Evolutionary conservation across 2,113 vertebrate genomes (phyloP).

Genomic region (Pachypanchax playfairii): DNA sequence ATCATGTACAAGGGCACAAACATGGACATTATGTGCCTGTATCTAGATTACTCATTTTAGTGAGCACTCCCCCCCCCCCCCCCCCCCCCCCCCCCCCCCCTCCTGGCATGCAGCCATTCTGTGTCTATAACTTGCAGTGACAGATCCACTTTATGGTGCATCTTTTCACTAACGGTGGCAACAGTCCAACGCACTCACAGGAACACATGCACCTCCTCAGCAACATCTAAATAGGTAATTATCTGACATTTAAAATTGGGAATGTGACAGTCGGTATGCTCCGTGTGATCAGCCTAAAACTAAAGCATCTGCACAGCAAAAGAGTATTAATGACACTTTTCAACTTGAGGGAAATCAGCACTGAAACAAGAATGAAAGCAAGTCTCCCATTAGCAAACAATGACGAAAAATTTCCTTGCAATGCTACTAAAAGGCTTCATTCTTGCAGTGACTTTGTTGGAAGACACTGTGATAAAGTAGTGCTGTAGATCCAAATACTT

Average conservation of each 20-base stretch:
- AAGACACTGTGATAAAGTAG: neutral
- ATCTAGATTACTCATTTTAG: slow-evolving; percentile 32
- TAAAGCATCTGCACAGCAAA: slow-evolving; percentile 56
- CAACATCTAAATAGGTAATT: slow-evolving; percentile 71
- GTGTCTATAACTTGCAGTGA: slow-evolving; percentile 64
- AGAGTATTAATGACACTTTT: slow-evolving; percentile 69
- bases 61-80: slow-evolving; percentile 10
- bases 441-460: slow-evolving; percentile 40
- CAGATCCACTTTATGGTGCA: slow-evolving; percentile 67
- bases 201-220: slow-evolving; percentile 23
- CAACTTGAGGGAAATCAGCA: slow-evolving; percentile 39
- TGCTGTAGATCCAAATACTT: neutral
- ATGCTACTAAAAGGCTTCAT: slow-evolving; percentile 41
- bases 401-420: slow-evolving; percentile 29
- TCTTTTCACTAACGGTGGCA: slow-evolving; percentile 63
- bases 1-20: slow-evolving; percentile 5
- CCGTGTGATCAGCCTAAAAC: slow-evolving; percentile 61
- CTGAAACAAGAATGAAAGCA: slow-evolving; percentile 12
- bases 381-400: slow-evolving; percentile 46
- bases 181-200: slow-evolving; percentile 40
- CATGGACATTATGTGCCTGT: slow-evolving; percentile 18
- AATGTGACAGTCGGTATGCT: slow-evolving; percentile 46
- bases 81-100: neutral
- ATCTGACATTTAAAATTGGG: slow-evolving; percentile 63
- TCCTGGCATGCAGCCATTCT: slow-evolving; percentile 39